A percentile compares a stretch with the other conserved stretches of the same genome.
Conservation (phyloP, 2,888 invertebrate species). For the Isoperla grammatica region DNA sequence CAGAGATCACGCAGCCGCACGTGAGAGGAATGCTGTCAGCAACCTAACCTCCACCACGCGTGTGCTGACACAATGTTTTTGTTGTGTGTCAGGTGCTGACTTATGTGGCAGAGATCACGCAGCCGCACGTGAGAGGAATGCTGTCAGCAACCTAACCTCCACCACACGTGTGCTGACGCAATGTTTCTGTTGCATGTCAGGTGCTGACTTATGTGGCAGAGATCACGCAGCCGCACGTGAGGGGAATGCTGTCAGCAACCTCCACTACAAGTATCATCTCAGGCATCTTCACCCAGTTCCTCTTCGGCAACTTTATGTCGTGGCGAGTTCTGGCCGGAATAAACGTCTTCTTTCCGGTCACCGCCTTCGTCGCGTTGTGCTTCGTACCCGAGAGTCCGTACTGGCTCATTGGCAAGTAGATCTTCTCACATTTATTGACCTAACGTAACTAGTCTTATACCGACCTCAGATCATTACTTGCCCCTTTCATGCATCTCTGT, state of each 20-base stretch:
- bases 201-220: slow-evolving; percentile 63
- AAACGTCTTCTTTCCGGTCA: slow-evolving; percentile 46
- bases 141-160: slow-evolving; percentile 68
- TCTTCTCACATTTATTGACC: too few relatives aligned
- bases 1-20: slow-evolving; percentile 76
- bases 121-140: slow-evolving; percentile 70
- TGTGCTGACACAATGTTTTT: too few relatives aligned
- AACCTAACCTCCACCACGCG: too few relatives aligned
- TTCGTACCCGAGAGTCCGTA: slow-evolving; percentile 78
- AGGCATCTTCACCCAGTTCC: slow-evolving; percentile 69
- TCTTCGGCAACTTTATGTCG: slow-evolving; percentile 61
- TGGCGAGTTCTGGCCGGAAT: slow-evolving; percentile 52
- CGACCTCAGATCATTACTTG: too few relatives aligned
- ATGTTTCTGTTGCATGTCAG: too few relatives aligned
- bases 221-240: slow-evolving; percentile 71
- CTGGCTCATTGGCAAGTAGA: slow-evolving; percentile 56
- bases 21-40: slow-evolving; percentile 69
- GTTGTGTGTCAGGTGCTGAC: slow-evolving; percentile 32
- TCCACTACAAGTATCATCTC: slow-evolving; percentile 70
- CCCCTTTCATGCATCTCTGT: too few relatives aligned
- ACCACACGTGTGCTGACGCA: too few relatives aligned
- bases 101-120: slow-evolving; percentile 78
- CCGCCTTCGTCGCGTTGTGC: slow-evolving; percentile 53
- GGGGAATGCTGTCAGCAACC: slow-evolving; percentile 68
- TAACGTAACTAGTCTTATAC: too few relatives aligned